Evolutionary conservation across 2,113 vertebrate species (phyloP).

Genomic region (Zingel zingel): DNA sequence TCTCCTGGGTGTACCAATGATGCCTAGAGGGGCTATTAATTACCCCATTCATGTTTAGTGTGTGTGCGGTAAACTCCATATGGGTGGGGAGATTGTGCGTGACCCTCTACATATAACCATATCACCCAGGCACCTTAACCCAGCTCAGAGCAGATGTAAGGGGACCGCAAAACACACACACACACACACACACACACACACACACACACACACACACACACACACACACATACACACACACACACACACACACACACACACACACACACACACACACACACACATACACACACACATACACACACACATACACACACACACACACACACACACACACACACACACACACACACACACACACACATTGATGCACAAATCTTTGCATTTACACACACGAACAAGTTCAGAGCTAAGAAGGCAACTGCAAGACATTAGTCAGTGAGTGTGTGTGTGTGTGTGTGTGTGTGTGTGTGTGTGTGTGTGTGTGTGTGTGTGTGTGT

Average conservation of each 20-base stretch:
- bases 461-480: conserved; percentile 27
- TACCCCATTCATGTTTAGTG: conserved; percentile 53
- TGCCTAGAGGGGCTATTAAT: conserved; percentile 73
- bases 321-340: conserved; percentile 18
- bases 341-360: background rate
- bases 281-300: conserved; percentile 15
- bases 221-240: background rate
- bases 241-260: conserved; percentile 24
- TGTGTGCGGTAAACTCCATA: conserved; percentile 58
- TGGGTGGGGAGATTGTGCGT: conserved; percentile 55
- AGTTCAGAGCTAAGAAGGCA: conserved; percentile 36
- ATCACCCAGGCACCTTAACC: conserved; percentile 53
- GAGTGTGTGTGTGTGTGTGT: background rate
- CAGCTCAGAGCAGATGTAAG: conserved; percentile 44
- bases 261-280: conserved; percentile 9
- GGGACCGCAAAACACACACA: background rate
- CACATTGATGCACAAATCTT: background rate
- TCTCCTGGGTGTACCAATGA: conserved; percentile 68
- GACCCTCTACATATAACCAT: conserved; percentile 65
- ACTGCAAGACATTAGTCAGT: conserved; percentile 46
- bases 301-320: conserved; percentile 22
- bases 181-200: conserved; percentile 26
- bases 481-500: conserved; percentile 8
- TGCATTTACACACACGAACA: background rate
- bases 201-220: conserved; percentile 24